Evolutionary conservation across 2,888 invertebrate genomes (phyloP).

Genomic region (Artemia sinica): DNA sequence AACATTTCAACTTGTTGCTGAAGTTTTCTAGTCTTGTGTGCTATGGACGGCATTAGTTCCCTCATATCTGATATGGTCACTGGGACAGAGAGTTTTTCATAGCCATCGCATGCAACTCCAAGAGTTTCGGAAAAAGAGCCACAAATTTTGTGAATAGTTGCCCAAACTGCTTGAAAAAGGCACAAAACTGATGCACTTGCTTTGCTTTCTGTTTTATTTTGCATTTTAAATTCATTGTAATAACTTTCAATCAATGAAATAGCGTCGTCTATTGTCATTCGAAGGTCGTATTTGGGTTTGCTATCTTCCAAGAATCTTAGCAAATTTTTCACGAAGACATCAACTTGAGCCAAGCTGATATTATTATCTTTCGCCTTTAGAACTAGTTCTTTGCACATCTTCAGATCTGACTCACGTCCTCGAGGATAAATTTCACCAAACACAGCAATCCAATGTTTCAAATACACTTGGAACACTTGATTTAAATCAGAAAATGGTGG

Average conservation of each 20-base stretch:
- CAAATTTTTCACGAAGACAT: background rate
- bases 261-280: background rate
- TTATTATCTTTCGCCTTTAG: background rate
- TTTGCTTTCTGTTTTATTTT: background rate
- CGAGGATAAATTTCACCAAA: constrained; percentile 11
- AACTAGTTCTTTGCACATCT: background rate
- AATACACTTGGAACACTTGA: background rate
- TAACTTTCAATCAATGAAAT: background rate
- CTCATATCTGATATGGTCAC: background rate
- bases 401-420: background rate
- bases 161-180: constrained; percentile 6
- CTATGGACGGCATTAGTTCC: background rate
- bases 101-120: background rate
- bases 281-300: constrained; percentile 5
- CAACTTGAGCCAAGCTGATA: background rate
- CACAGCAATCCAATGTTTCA: background rate
- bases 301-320: constrained; percentile 4
- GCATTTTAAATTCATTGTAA: background rate
- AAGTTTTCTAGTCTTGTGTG: background rate
- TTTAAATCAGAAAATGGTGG: background rate
- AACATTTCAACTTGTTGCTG: background rate
- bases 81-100: background rate
- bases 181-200: background rate
- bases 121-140: background rate
- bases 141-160: background rate